Percentiles rank a stretch among this genome's conserved stretches.
Conservation (phyloP, 1,140 invertebrate genomes). For the Helicoverpa armigera region DNA sequence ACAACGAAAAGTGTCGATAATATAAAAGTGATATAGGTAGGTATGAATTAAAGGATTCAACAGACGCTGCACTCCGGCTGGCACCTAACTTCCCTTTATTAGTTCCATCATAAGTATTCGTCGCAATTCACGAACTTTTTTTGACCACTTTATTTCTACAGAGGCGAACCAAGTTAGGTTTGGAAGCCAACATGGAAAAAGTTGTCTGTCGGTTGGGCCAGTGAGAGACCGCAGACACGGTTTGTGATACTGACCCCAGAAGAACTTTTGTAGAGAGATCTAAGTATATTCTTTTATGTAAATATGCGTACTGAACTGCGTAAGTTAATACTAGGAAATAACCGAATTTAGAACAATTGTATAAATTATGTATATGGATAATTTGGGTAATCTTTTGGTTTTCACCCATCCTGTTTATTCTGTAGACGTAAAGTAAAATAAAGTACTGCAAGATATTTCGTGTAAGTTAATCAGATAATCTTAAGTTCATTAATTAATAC, state of each 20-base stretch:
- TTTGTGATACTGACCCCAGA: not conserved
- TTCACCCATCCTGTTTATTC: no score
- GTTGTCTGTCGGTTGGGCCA: conserved; percentile 16
- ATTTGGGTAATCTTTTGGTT: no score
- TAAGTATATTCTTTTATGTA: not conserved
- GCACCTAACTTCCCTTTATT: conserved; percentile 15
- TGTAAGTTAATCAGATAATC: no score
- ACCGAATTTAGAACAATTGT: no score
- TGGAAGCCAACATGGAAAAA: conserved; percentile 26
- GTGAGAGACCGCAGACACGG: conserved; percentile 4
- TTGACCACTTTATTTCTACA: not conserved
- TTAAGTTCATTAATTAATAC: no score
- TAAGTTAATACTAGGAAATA: no score
- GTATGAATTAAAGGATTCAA: not conserved
- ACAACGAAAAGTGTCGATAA: no score
- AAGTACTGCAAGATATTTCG: no score
- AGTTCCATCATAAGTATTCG: conserved; percentile 6
- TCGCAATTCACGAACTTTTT: conserved; percentile 16
- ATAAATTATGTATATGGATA: no score
- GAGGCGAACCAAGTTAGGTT: conserved; percentile 1
- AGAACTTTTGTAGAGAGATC: conserved; percentile 15
- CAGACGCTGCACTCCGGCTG: not conserved
- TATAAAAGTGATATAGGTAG: not conserved
- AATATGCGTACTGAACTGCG: no score
- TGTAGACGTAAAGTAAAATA: no score